Percentiles rank a stretch among this genome's conserved stretches.
phyloP scores from a whole-genome alignment of 2,113 vertebrate genomes.

The Emberiza fucata region DNA sequence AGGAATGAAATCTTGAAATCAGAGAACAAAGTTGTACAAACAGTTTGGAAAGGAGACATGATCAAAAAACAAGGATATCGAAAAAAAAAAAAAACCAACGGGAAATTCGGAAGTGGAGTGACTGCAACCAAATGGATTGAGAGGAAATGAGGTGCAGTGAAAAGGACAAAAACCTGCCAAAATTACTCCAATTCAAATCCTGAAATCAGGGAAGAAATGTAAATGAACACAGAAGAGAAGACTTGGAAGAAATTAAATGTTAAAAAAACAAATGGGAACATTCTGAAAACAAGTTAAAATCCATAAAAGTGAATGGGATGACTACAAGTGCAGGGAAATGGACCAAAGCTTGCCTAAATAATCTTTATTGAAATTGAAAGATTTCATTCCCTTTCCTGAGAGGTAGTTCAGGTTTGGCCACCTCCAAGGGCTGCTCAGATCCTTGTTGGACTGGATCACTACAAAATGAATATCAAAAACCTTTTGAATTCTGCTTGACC shows the following conservation, averaged over 20 bases:
- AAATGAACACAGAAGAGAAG: background rate
- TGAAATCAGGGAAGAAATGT: background rate
- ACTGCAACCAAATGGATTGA: background rate
- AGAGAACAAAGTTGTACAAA: background rate
- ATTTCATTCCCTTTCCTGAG: background rate
- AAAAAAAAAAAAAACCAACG: fast-evolving
- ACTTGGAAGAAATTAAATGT: background rate
- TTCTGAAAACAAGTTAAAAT: background rate
- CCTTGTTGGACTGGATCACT: fast-evolving
- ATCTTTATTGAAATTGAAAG: background rate
- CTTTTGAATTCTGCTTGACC: background rate
- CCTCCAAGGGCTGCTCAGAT: background rate
- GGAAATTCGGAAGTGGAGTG: background rate
- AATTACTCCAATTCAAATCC: background rate
- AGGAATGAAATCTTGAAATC: background rate
- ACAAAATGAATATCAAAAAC: background rate
- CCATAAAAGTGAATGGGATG: background rate
- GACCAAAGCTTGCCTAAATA: background rate
- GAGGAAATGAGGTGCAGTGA: background rate
- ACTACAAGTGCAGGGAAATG: background rate
- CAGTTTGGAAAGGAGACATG: background rate
- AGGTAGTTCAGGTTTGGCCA: background rate
- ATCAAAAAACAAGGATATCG: background rate
- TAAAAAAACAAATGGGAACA: background rate
- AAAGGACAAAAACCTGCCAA: background rate